A percentile compares a stretch with the other conserved stretches of the same genome.
phyloP scores from a whole-genome alignment of 2,797 vertebrate species.

The Pampus argenteus region DNA sequence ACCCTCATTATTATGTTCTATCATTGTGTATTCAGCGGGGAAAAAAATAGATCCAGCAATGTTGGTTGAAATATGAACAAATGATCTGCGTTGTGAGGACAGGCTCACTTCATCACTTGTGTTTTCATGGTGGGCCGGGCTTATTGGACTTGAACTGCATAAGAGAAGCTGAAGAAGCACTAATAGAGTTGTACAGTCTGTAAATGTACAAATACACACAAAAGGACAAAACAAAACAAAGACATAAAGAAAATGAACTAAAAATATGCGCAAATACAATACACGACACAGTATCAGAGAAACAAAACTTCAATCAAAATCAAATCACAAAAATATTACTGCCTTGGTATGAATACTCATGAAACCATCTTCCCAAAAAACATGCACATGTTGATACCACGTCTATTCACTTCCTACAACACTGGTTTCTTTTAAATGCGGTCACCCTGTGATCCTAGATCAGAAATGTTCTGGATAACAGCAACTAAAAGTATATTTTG shows the following conservation, averaged over 20 bases:
- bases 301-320: background rate
- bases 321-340: background rate
- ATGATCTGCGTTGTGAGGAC: slow-evolving; percentile 22
- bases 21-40: slow-evolving; percentile 39
- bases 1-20: slow-evolving; percentile 52
- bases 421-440: too few relatives aligned
- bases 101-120: slow-evolving; percentile 17
- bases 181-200: background rate
- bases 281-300: background rate
- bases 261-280: background rate
- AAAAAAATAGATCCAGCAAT: slow-evolving; percentile 34
- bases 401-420: too few relatives aligned
- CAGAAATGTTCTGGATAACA: too few relatives aligned
- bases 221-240: too few relatives aligned
- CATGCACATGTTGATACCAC: too few relatives aligned
- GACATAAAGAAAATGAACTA: background rate
- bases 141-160: slow-evolving; percentile 7
- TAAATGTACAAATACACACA: background rate
- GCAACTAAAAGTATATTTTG: too few relatives aligned
- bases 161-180: slow-evolving; percentile 2
- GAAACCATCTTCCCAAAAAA: too few relatives aligned
- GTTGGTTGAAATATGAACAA: slow-evolving; percentile 48
- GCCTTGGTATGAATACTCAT: background rate
- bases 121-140: slow-evolving; percentile 5
- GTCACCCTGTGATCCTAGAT: too few relatives aligned